phyloP scores from a whole-genome alignment of 2,113 vertebrate genomes.

The Brachypodius melanocephalos region DNA sequence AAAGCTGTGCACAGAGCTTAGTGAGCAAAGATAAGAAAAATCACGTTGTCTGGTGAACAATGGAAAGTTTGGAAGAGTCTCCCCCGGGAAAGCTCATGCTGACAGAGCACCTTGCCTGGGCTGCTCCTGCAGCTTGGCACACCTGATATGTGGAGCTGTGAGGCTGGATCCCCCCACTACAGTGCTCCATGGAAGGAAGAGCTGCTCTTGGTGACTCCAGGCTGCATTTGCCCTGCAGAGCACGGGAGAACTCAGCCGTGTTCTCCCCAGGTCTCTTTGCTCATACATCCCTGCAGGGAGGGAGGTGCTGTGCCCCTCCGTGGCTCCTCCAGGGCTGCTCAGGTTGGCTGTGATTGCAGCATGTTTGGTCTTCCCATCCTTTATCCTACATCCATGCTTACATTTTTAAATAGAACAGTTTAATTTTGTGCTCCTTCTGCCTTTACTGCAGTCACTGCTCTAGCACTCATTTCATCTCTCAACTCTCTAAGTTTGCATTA shows the following conservation, averaged over 20 bases:
- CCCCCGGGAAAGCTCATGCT: fast-evolving
- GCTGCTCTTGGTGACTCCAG: not conserved
- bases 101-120: fast-evolving
- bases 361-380: not conserved
- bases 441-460: not conserved
- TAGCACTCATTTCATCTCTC: not conserved
- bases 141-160: fast-evolving
- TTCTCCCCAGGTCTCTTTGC: not conserved
- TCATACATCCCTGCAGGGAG: fast-evolving
- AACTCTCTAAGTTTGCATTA: not conserved
- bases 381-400: not conserved
- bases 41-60: not conserved
- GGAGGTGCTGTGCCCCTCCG: not conserved
- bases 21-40: not conserved
- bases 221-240: not conserved
- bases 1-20: not conserved
- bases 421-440: not conserved
- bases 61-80: fast-evolving
- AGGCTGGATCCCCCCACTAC: not conserved
- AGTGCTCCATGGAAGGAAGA: not conserved
- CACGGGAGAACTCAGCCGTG: fast-evolving
- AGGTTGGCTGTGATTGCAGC: not conserved
- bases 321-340: not conserved
- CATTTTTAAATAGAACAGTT: not conserved
- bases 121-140: fast-evolving